A percentile compares a stretch with the other conserved stretches of the same genome.
These are phyloP conservation scores for Lepidostoma basale DNA, from an alignment of 1,140 invertebrate species.

Conservation along the genomic window DNA sequence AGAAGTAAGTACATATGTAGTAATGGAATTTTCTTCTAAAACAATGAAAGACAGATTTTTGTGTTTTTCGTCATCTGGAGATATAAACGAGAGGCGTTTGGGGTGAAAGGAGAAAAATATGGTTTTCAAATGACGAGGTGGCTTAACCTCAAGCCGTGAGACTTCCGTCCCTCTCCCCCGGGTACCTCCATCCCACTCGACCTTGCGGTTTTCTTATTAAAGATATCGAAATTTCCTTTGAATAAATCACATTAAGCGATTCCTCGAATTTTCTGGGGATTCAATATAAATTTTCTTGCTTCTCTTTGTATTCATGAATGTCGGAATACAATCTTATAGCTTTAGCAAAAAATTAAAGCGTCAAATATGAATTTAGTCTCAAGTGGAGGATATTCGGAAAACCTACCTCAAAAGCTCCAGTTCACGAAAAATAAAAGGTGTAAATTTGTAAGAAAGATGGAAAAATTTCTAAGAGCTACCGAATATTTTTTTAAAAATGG, in stretches of 20 bases:
- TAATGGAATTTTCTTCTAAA: no score
- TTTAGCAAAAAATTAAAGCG: not conserved
- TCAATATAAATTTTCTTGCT: constrained; percentile 8
- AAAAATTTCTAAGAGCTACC: not conserved
- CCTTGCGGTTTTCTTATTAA: constrained; percentile 19
- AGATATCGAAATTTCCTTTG: constrained; percentile 20
- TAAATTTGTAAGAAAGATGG: not conserved
- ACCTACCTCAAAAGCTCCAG: no score
- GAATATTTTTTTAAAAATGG: not conserved
- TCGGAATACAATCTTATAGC: constrained; percentile 12
- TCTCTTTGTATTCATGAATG: constrained; percentile 12
- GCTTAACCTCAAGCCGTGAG: not conserved
- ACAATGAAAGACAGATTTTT: no score
- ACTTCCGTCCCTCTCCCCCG: not conserved
- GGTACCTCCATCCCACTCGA: not conserved
- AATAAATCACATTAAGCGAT: constrained; percentile 20
- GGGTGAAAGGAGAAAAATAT: not conserved
- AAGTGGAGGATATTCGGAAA: no score
- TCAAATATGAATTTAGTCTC: constrained; percentile 1
- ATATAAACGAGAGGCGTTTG: not conserved
- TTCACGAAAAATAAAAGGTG: no score
- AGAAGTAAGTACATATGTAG: no score
- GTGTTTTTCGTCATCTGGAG: not conserved
- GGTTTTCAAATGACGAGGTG: not conserved
- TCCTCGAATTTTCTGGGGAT: constrained; percentile 9